These are phyloP conservation scores for Cotesia congregata DNA, from an alignment of 2,888 invertebrate species.

Conservation along the genomic window DNA sequence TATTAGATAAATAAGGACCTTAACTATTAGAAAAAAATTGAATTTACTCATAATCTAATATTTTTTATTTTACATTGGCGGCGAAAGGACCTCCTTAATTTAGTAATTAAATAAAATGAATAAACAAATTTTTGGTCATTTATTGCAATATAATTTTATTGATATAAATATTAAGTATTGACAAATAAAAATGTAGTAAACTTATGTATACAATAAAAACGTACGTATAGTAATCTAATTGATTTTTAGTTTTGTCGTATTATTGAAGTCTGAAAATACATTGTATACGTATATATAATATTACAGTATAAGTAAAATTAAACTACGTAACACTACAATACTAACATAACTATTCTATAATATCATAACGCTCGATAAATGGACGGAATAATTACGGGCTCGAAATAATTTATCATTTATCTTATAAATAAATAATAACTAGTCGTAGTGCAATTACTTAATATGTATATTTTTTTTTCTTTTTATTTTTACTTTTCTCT, in stretches of 20 bases:
- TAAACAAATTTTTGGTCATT: neutral
- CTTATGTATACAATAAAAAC: slow-evolving; percentile 7
- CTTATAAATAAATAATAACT: slow-evolving; percentile 26
- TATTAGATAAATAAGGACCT: no score
- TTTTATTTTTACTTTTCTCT: neutral
- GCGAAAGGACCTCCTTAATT: no score
- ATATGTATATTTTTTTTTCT: slow-evolving; percentile 16
- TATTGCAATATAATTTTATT: slow-evolving; percentile 11
- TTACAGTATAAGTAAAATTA: neutral
- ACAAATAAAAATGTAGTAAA: slow-evolving; percentile 18
- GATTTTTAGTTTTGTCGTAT: neutral
- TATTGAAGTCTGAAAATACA: slow-evolving; percentile 13
- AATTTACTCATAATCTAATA: no score
- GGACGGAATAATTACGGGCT: slow-evolving; percentile 51
- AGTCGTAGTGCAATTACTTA: neutral
- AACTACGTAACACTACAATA: neutral
- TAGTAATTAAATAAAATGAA: neutral
- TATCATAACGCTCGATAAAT: slow-evolving; percentile 36
- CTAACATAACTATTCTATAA: slow-evolving; percentile 18
- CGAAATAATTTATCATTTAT: slow-evolving; percentile 35
- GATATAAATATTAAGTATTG: slow-evolving; percentile 6
- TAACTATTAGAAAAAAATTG: no score
- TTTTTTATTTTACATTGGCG: no score
- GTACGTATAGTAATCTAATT: neutral
- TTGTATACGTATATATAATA: neutral